Evolutionary conservation across 2,113 vertebrate genomes (phyloP).

Genomic region (Scolopax mira): DNA sequence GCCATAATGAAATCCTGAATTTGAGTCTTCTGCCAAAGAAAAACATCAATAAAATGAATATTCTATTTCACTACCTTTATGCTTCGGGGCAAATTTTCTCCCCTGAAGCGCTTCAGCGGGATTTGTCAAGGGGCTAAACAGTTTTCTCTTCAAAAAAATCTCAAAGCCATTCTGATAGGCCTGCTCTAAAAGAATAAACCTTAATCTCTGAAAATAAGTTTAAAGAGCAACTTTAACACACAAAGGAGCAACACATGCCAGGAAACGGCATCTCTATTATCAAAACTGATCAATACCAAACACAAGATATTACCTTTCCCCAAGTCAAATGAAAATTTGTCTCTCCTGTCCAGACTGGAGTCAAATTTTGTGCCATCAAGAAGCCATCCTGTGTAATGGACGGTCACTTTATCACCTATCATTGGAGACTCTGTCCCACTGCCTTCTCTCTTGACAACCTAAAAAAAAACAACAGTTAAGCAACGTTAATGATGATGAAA

Average conservation of each 20-base stretch:
- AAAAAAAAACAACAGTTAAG: neutral
- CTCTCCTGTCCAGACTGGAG: conserved; percentile 89
- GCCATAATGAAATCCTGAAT: neutral
- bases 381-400: conserved; percentile 95
- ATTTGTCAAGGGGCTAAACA: neutral
- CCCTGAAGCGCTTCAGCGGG: neutral
- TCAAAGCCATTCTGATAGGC: neutral
- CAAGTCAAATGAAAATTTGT: conserved; percentile 93
- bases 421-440: conserved; percentile 85
- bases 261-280: neutral
- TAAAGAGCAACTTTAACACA: neutral
- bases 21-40: neutral
- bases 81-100: neutral
- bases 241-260: neutral
- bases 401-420: conserved; percentile 93
- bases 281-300: neutral
- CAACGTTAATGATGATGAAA: neutral
- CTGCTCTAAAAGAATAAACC: neutral
- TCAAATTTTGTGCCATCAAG: conserved; percentile 94
- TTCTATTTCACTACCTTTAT: neutral
- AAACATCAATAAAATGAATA: neutral
- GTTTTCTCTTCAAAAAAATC: neutral
- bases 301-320: conserved; percentile 85
- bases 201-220: neutral
- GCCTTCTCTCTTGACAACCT: conserved; percentile 92